phyloP scores from a whole-genome alignment of 2,797 vertebrate genomes.

The Pygocentrus nattereri region DNA sequence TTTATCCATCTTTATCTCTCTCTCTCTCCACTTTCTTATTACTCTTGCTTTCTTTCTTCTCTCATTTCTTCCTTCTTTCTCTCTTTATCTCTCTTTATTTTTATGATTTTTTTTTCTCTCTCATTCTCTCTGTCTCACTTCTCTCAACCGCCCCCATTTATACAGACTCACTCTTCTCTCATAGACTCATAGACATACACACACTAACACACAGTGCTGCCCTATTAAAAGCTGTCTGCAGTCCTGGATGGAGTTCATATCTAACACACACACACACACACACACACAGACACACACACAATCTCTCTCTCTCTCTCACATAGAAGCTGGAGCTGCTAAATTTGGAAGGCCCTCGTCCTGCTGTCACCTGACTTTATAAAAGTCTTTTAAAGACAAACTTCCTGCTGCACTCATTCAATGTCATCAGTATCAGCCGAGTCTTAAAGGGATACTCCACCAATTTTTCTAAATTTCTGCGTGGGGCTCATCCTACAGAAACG shows the following conservation, averaged over 20 bases:
- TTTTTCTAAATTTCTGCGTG: too few species aligned
- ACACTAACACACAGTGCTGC: constrained; percentile 46
- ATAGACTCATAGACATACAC: constrained; percentile 10
- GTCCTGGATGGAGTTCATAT: constrained; percentile 56
- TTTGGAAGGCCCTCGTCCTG: constrained; percentile 60
- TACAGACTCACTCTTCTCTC: background rate
- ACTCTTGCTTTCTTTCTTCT: background rate
- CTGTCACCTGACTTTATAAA: constrained; percentile 65
- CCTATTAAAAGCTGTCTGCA: constrained; percentile 66
- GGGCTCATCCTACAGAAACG: too few species aligned
- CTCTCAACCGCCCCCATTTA: background rate
- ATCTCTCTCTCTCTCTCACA: constrained; percentile 67
- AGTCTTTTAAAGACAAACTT: constrained; percentile 63
- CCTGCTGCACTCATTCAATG: constrained; percentile 30
- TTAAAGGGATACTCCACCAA: background rate
- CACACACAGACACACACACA: constrained; percentile 32
- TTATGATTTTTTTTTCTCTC: background rate
- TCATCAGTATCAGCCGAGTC: background rate
- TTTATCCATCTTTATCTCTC: background rate
- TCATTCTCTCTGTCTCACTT: background rate
- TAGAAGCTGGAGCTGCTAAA: constrained; percentile 57
- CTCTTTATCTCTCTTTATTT: background rate
- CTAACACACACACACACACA: constrained; percentile 54
- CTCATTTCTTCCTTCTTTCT: background rate
- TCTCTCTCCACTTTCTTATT: background rate